Conservation (phyloP, 37 sponge, comb jelly and placozoan genomes). For the Geodia barretti region DNA sequence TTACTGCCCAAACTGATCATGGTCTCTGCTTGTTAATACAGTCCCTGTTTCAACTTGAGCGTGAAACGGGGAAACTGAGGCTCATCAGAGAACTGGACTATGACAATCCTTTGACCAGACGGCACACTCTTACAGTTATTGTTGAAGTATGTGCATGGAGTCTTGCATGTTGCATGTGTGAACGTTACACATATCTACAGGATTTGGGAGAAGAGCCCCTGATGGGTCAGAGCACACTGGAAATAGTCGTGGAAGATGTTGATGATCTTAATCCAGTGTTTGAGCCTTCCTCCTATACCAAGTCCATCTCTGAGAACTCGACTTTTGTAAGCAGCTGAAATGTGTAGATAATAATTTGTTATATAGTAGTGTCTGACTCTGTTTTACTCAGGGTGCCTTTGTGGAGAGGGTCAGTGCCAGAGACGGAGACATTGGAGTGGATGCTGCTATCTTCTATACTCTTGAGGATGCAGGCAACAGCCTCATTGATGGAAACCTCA, state of each 20-base stretch:
- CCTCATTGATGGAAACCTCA: constrained; percentile 25
- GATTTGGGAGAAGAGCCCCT: constrained; percentile 14
- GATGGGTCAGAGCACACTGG: neutral
- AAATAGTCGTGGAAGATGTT: constrained; percentile 18
- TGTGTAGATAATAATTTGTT: neutral
- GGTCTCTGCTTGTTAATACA: neutral
- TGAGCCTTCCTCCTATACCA: neutral
- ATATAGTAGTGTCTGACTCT: too few relatives aligned
- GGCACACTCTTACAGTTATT: neutral
- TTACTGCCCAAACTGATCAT: too few relatives aligned
- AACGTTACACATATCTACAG: neutral
- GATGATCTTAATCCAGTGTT: constrained; percentile 48
- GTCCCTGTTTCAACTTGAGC: constrained; percentile 6
- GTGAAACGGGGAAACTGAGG: neutral
- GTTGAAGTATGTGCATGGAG: neutral
- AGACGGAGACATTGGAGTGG: constrained; percentile 43
- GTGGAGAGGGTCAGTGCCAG: constrained; percentile 31
- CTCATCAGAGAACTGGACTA: constrained; percentile 7
- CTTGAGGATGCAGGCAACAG: constrained; percentile 25
- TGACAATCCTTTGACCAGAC: constrained; percentile 3
- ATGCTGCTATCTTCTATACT: constrained; percentile 35
- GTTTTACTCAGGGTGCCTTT: constrained; percentile 28
- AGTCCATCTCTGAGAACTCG: constrained; percentile 35
- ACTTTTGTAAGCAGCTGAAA: constrained; percentile 31
- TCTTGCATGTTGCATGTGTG: neutral